A percentile compares a stretch with the other conserved stretches of the same genome.
Conservation (phyloP, 2,888 invertebrate species). For the Herminia tarsipennalis region DNA sequence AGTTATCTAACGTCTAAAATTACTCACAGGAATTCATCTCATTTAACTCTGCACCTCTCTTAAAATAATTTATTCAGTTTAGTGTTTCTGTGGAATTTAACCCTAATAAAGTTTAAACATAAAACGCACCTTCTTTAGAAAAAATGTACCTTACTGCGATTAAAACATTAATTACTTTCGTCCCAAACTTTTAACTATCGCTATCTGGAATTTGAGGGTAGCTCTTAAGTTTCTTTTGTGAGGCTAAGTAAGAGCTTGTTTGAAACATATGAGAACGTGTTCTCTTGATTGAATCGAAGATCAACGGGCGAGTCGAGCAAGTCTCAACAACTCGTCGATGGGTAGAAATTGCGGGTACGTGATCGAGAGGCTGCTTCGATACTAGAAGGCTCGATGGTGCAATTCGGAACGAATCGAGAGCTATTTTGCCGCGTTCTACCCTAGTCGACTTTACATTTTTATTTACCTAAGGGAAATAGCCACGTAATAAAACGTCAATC, state of each 20-base stretch:
- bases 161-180: constrained; percentile 32
- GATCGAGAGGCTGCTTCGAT: constrained; percentile 54
- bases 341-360: constrained; percentile 58
- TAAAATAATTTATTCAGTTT: constrained; percentile 21
- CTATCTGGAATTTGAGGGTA: constrained; percentile 16
- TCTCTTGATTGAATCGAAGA: constrained; percentile 44
- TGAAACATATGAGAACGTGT: constrained; percentile 33
- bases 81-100: no score
- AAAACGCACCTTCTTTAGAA: constrained; percentile 29
- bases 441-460: constrained; percentile 50
- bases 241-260: constrained; percentile 22
- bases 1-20: no score
- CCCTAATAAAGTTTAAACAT: constrained; percentile 30
- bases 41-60: constrained; percentile 6
- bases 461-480: constrained; percentile 41
- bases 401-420: constrained; percentile 59
- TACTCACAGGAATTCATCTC: constrained; percentile 14
- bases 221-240: constrained; percentile 9
- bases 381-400: constrained; percentile 52
- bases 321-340: constrained; percentile 46
- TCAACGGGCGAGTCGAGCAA: constrained; percentile 40
- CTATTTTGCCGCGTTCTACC: constrained; percentile 43
- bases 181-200: constrained; percentile 14
- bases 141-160: constrained; percentile 21
- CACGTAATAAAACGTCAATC: constrained; percentile 30